A percentile compares a stretch with the other conserved stretches of the same genome.
These are phyloP conservation scores for Sinonovacula constricta DNA, from an alignment of 1,140 invertebrate genomes.

Conservation along the genomic window DNA sequence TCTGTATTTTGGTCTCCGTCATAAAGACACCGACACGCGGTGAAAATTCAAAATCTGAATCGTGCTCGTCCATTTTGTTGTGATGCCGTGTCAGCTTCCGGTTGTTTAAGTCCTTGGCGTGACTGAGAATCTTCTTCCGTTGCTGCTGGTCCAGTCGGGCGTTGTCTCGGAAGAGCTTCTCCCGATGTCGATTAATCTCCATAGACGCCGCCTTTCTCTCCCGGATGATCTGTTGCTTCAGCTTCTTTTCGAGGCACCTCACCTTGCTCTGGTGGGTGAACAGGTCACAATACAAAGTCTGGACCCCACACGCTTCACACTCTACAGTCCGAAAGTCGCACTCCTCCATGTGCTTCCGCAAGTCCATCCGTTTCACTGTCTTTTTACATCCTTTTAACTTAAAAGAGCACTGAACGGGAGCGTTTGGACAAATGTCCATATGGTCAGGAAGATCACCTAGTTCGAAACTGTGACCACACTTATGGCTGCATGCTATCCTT, in stretches of 20 bases:
- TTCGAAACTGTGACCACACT: constrained; percentile 59
- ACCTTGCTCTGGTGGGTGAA: constrained; percentile 68
- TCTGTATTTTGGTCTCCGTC: no score
- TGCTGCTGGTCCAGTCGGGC: constrained; percentile 53
- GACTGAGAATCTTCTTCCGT: constrained; percentile 46
- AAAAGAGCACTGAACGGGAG: constrained; percentile 61
- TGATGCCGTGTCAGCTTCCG: constrained; percentile 28
- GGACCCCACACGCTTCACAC: constrained; percentile 67
- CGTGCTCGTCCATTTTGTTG: constrained; percentile 23
- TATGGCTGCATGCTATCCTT: constrained; percentile 58
- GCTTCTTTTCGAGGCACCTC: constrained; percentile 65
- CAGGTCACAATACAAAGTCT: constrained; percentile 60
- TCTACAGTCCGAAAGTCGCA: constrained; percentile 64
- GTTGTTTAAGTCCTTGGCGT: constrained; percentile 38
- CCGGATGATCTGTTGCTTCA: constrained; percentile 64
- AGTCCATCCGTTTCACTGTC: constrained; percentile 56
- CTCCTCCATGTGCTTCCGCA: constrained; percentile 58
- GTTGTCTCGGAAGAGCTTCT: constrained; percentile 50
- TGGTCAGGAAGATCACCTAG: constrained; percentile 64
- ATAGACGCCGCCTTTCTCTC: constrained; percentile 51
- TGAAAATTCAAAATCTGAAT: constrained; percentile 33
- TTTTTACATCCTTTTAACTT: constrained; percentile 60
- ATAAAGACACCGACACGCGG: constrained; percentile 29
- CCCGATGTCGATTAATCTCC: constrained; percentile 57
- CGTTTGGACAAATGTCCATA: constrained; percentile 61